A percentile compares a stretch with the other conserved stretches of the same genome.
Conservation (phyloP, 1,140 invertebrate genomes). For the Neotoxoptera formosana region DNA sequence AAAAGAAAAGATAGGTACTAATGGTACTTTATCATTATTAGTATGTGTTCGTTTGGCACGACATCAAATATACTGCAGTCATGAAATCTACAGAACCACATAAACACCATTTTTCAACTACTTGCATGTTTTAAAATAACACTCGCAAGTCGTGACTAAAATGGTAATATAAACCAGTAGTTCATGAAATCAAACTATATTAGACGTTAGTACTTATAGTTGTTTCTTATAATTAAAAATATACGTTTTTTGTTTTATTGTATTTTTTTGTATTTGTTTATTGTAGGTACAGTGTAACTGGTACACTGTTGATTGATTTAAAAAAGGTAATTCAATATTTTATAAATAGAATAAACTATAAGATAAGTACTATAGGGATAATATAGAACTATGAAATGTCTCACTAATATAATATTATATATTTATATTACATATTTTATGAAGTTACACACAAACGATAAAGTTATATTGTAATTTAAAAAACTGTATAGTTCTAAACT, state of each 20-base stretch:
- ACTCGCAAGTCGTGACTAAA: neutral
- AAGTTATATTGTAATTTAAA: neutral
- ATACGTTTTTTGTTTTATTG: neutral
- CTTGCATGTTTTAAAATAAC: neutral
- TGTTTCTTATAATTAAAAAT: neutral
- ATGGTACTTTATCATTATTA: neutral
- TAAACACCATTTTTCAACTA: neutral
- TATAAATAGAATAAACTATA: neutral
- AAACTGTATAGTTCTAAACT: neutral
- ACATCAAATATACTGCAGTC: neutral
- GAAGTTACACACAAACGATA: neutral
- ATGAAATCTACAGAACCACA: neutral
- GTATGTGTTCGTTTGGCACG: neutral
- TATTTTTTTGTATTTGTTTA: neutral
- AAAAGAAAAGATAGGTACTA: neutral
- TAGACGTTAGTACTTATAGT: neutral
- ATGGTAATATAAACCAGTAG: neutral
- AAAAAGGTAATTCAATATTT: neutral
- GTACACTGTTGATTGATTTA: neutral
- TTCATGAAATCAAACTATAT: neutral
- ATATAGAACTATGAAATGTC: neutral
- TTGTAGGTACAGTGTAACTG: too few species aligned
- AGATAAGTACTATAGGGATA: too few species aligned
- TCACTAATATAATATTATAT: neutral
- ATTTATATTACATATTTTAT: neutral